A percentile compares a stretch with the other conserved stretches of the same genome.
These are phyloP conservation scores for Cladopsammia gracilis DNA, from an alignment of 64 coral and sea anemone genomes.

Conservation along the genomic window DNA sequence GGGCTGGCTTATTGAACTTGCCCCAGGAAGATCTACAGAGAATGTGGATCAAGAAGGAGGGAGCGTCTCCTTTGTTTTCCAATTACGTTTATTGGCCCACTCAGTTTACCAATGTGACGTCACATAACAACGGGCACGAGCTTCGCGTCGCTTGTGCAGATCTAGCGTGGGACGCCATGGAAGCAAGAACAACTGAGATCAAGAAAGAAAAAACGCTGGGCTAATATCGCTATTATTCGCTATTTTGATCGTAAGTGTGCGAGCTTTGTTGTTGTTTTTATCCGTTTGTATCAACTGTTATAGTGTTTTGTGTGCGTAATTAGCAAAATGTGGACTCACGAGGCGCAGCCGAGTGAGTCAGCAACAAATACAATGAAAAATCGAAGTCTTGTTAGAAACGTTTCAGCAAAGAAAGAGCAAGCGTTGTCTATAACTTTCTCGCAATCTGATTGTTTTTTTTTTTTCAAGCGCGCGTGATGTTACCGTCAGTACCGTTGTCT, in stretches of 20 bases:
- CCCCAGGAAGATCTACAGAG: neutral
- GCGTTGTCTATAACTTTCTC: no score
- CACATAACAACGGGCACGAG: neutral
- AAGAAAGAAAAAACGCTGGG: neutral
- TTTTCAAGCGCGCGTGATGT: no score
- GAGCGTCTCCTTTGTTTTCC: no score
- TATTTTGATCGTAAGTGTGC: neutral
- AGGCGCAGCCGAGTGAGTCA: no score
- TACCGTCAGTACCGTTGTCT: no score
- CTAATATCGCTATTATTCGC: neutral
- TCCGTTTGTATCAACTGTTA: neutral
- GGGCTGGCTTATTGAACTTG: slow-evolving; percentile 31
- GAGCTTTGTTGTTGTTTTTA: neutral
- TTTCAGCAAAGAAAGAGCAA: no score
- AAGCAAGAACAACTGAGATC: neutral
- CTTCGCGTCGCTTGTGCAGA: neutral
- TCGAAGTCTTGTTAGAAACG: no score
- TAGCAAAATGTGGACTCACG: no score
- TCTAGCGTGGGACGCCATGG: neutral
- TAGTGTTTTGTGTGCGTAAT: neutral
- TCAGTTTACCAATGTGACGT: neutral
- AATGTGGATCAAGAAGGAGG: neutral
- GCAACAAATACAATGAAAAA: no score
- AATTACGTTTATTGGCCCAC: neutral
- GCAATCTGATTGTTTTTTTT: no score